phyloP scores from a whole-genome alignment of 2,888 invertebrate species.

The Amblyjoppa proteus region DNA sequence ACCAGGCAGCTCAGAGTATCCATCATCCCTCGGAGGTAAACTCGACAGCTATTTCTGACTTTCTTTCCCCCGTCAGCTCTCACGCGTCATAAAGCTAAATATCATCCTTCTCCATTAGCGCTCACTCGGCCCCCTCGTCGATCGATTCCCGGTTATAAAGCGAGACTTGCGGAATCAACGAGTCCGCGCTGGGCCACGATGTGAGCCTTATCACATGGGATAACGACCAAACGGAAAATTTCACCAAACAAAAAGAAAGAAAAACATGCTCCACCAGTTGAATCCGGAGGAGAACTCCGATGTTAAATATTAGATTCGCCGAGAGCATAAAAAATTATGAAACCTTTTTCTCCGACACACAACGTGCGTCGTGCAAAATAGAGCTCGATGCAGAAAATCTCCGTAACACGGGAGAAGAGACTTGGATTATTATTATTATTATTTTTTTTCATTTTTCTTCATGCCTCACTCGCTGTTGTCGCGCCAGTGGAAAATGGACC shows the following conservation, averaged over 20 bases:
- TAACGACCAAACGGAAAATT: not conserved
- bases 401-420: not conserved
- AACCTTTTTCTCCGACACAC: not conserved
- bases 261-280: not conserved
- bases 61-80: slow-evolving; percentile 13
- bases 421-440: not conserved
- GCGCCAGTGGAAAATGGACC: slow-evolving; percentile 54
- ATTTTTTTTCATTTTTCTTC: not conserved
- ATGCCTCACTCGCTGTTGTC: slow-evolving; percentile 30
- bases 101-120: slow-evolving; percentile 56
- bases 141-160: not conserved
- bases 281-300: not conserved
- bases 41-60: slow-evolving; percentile 11
- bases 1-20: not conserved
- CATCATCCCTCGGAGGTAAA: slow-evolving; percentile 18
- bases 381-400: not conserved
- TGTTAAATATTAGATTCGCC: not conserved
- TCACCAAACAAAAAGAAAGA: not conserved
- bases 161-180: slow-evolving; percentile 21
- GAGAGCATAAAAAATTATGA: not conserved
- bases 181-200: not conserved
- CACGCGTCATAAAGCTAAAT: slow-evolving; percentile 59
- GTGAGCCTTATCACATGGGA: not conserved
- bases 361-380: not conserved
- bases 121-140: not conserved